These are phyloP conservation scores for Poicephalus meyeri DNA, from an alignment of 2,113 vertebrate species.

Conservation along the genomic window DNA sequence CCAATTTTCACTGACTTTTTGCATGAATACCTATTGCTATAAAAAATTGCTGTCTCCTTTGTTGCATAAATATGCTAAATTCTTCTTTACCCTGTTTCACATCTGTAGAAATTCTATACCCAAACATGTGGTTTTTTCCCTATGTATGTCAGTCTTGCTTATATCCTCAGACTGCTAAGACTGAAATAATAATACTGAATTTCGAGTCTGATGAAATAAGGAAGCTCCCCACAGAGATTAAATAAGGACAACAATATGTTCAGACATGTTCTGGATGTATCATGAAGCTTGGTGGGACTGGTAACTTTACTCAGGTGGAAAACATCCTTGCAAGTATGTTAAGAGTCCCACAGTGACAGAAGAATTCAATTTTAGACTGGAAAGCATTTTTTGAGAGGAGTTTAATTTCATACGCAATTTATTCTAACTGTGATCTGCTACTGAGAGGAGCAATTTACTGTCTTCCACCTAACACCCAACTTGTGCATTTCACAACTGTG, in stretches of 20 bases:
- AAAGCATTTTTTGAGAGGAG: not conserved
- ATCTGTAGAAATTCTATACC: not conserved
- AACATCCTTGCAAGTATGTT: not conserved
- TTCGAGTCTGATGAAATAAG: not conserved
- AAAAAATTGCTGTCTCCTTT: not conserved
- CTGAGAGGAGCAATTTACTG: not conserved
- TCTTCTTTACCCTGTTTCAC: not conserved
- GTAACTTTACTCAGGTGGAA: not conserved
- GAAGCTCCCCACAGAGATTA: not conserved
- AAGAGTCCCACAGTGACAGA: not conserved
- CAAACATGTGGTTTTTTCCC: not conserved
- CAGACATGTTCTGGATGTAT: not conserved
- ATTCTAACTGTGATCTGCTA: not conserved
- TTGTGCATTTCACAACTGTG: not conserved
- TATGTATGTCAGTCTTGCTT: not conserved
- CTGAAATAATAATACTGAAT: not conserved
- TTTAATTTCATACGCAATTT: not conserved
- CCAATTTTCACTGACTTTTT: not conserved
- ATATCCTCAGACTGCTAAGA: not conserved
- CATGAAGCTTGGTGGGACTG: not conserved
- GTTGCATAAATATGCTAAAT: not conserved
- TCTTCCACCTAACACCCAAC: not conserved
- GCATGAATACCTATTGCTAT: not conserved
- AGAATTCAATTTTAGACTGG: not conserved
- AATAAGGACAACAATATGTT: not conserved